Evolutionary conservation across 2,113 vertebrate species (phyloP).

Genomic region (Acrocephalus arundinaceus): DNA sequence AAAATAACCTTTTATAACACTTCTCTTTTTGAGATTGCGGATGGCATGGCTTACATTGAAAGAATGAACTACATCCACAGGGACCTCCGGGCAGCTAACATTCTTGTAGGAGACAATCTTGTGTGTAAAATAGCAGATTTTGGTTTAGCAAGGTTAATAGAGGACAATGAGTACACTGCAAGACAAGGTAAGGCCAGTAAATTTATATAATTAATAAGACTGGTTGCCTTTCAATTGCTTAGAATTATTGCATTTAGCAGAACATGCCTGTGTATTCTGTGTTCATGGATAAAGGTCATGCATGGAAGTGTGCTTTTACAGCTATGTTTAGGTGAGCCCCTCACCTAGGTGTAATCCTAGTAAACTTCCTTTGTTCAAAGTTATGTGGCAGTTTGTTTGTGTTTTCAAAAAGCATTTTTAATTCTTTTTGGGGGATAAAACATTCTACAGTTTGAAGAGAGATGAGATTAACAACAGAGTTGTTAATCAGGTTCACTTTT

Average conservation of each 20-base stretch:
- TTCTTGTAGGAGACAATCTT: slow-evolving; percentile 93
- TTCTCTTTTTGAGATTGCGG: slow-evolving; percentile 84
- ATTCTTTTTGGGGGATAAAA: not conserved
- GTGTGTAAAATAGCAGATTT: slow-evolving; percentile 98
- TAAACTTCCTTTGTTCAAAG: not conserved
- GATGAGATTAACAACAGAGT: not conserved
- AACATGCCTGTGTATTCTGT: not conserved
- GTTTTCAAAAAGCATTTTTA: not conserved
- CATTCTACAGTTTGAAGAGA: not conserved
- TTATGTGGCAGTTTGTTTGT: not conserved
- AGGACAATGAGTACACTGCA: slow-evolving; percentile 95
- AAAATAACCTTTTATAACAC: slow-evolving; percentile 20
- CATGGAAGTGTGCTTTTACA: not conserved
- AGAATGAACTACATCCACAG: slow-evolving; percentile 99
- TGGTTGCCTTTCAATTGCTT: not conserved
- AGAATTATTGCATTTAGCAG: not conserved
- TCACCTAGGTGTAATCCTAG: not conserved
- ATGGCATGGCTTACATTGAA: slow-evolving; percentile 98
- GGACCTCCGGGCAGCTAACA: slow-evolving; percentile 94
- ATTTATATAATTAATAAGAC: not conserved
- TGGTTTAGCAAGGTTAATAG: slow-evolving; percentile 93
- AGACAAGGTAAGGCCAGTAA: slow-evolving; percentile 83
- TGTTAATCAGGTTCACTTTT: not conserved
- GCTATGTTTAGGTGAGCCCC: not conserved
- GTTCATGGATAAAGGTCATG: not conserved